These are phyloP conservation scores for Ispidina picta DNA, from an alignment of 2,797 vertebrate genomes.

Conservation along the genomic window DNA sequence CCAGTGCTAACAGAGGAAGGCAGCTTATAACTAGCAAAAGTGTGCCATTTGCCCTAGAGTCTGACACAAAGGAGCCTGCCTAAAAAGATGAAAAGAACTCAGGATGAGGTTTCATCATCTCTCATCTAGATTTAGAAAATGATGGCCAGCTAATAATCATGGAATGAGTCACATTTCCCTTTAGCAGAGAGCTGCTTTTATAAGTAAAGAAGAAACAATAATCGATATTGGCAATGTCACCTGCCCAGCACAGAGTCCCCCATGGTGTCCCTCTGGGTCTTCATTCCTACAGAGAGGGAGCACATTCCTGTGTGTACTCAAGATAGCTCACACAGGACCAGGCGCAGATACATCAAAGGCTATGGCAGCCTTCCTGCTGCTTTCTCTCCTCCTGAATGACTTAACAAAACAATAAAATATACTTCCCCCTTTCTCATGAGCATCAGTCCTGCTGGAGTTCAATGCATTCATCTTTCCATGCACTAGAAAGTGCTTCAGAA, in stretches of 20 bases:
- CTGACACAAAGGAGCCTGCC: not conserved
- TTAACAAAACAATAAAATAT: not conserved
- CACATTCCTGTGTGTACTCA: fast-evolving
- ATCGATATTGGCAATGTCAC: not conserved
- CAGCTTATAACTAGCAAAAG: not conserved
- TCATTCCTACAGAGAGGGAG: not conserved
- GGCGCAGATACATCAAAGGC: not conserved
- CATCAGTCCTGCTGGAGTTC: not conserved
- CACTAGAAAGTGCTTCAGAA: not conserved
- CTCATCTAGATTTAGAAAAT: not conserved
- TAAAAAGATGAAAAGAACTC: not conserved
- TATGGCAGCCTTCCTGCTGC: not conserved
- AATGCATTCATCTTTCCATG: not conserved
- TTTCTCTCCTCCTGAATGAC: not conserved
- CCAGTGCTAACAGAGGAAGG: not conserved
- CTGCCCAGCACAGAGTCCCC: not conserved
- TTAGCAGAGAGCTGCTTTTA: not conserved
- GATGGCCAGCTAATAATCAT: not conserved
- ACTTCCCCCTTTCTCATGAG: not conserved
- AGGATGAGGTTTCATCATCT: not conserved
- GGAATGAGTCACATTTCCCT: not conserved
- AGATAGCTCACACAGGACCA: not conserved
- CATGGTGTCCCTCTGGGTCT: fast-evolving
- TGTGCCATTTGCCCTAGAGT: not conserved
- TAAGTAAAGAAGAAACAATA: not conserved